Conservation (phyloP, 2,888 invertebrate genomes). For the Agonopterix arenella region DNA sequence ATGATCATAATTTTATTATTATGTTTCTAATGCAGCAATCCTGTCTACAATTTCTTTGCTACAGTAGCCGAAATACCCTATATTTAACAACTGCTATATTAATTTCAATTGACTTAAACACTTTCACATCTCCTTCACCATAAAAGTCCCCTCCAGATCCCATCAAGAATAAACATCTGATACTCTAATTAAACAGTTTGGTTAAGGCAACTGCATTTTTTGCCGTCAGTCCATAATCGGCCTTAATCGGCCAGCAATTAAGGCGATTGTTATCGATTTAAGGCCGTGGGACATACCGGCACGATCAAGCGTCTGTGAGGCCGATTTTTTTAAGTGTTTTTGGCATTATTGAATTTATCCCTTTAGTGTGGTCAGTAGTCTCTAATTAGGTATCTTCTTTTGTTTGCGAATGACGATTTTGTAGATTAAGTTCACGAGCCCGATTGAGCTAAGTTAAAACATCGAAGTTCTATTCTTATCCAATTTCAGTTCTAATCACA, state of each 20-base stretch:
- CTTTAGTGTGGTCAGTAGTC: background rate
- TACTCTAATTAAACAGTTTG: slow-evolving; percentile 41
- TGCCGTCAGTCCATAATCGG: slow-evolving; percentile 43
- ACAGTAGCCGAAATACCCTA: too few species aligned
- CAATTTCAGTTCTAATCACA: too few species aligned
- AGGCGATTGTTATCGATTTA: slow-evolving; percentile 49
- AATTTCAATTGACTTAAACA: too few species aligned
- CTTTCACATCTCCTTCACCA: too few species aligned
- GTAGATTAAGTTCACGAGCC: too few species aligned
- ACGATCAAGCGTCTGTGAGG: slow-evolving; percentile 28
- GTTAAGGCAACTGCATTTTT: slow-evolving; percentile 30
- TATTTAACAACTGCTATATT: too few species aligned
- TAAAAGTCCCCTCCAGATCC: too few species aligned
- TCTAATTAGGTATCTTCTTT: background rate
- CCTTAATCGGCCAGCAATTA: slow-evolving; percentile 51
- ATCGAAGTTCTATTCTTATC: too few species aligned
- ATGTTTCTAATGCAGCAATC: too few species aligned
- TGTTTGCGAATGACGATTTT: background rate
- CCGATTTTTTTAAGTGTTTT: slow-evolving; percentile 18
- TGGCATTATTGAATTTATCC: slow-evolving; percentile 1
- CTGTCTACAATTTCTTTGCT: too few species aligned
- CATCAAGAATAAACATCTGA: slow-evolving; percentile 3
- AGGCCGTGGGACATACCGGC: slow-evolving; percentile 31
- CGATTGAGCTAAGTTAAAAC: too few species aligned
- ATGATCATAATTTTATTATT: too few species aligned